phyloP scores from a whole-genome alignment of 2,888 invertebrate species.

The Pteria penguin region DNA sequence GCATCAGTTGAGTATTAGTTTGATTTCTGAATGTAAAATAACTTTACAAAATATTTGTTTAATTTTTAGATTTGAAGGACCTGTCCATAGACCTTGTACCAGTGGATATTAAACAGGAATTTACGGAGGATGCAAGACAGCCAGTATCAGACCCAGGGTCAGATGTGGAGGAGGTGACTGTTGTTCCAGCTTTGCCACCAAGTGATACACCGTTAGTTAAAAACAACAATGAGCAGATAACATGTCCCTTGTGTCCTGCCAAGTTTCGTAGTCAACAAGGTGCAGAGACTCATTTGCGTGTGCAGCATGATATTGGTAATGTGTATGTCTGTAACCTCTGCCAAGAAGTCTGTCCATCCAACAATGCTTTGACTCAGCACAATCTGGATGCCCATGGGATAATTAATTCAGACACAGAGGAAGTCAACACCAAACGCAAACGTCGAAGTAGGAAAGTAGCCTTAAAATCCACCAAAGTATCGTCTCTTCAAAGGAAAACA shows the following conservation, averaged over 20 bases:
- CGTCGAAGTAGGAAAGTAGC: slow-evolving; percentile 35
- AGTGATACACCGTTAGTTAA: not conserved
- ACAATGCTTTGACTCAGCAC: slow-evolving; percentile 44
- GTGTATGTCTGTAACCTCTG: slow-evolving; percentile 52
- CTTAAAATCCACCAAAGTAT: slow-evolving; percentile 16
- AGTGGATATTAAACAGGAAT: slow-evolving; percentile 12
- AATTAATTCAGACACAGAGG: not conserved
- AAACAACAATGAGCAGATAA: slow-evolving; percentile 11
- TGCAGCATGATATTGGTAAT: slow-evolving; percentile 56
- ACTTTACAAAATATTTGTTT: no score
- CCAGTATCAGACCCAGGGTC: slow-evolving; percentile 13
- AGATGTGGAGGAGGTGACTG: slow-evolving; percentile 18
- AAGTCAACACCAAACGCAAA: not conserved
- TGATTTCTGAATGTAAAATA: no score
- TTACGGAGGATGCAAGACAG: not conserved
- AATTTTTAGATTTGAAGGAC: not conserved
- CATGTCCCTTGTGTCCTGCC: slow-evolving; percentile 47
- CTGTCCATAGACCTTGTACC: not conserved
- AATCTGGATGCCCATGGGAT: slow-evolving; percentile 21
- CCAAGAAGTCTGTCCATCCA: slow-evolving; percentile 53
- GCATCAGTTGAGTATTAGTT: no score
- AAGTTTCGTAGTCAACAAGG: slow-evolving; percentile 35
- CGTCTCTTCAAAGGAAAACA: not conserved
- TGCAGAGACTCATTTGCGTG: slow-evolving; percentile 41
- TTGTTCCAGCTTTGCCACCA: slow-evolving; percentile 20